Conservation (phyloP, 2,888 invertebrate genomes). For the Epinotia nisella region DNA sequence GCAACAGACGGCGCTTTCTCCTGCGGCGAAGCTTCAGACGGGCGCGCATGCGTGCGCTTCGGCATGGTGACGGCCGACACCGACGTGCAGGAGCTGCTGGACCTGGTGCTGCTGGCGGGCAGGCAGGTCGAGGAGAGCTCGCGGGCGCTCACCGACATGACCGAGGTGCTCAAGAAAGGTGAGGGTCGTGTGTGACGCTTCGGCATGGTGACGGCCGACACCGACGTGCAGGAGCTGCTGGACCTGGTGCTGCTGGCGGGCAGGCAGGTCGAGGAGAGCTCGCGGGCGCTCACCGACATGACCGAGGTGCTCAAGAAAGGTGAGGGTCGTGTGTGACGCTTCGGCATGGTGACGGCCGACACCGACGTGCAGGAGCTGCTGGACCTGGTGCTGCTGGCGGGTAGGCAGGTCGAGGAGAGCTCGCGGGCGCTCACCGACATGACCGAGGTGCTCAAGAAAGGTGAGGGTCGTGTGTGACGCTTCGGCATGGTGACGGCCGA, state of each 20-base stretch:
- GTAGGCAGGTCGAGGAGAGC: slow-evolving; percentile 96
- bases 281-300: slow-evolving; percentile 96
- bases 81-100: slow-evolving; percentile 95
- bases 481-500: slow-evolving; percentile 99
- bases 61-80: slow-evolving; percentile 99
- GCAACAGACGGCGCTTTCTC: slow-evolving; percentile 98
- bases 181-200: too few species aligned
- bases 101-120: slow-evolving; percentile 93
- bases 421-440: slow-evolving; percentile 96
- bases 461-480: too few species aligned
- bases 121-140: slow-evolving; percentile 97
- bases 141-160: slow-evolving; percentile 96
- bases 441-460: slow-evolving; percentile 97
- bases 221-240: slow-evolving; percentile 95
- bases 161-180: slow-evolving; percentile 96
- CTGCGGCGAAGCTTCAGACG: slow-evolving; percentile 94
- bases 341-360: slow-evolving; percentile 98
- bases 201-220: slow-evolving; percentile 98
- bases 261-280: slow-evolving; percentile 96
- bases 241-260: slow-evolving; percentile 94
- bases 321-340: too few species aligned
- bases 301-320: slow-evolving; percentile 96
- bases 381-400: slow-evolving; percentile 93
- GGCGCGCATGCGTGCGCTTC: slow-evolving; percentile 94
- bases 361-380: slow-evolving; percentile 97